phyloP scores from a whole-genome alignment of 2,113 vertebrate genomes.

The Asarcornis scutulata region DNA sequence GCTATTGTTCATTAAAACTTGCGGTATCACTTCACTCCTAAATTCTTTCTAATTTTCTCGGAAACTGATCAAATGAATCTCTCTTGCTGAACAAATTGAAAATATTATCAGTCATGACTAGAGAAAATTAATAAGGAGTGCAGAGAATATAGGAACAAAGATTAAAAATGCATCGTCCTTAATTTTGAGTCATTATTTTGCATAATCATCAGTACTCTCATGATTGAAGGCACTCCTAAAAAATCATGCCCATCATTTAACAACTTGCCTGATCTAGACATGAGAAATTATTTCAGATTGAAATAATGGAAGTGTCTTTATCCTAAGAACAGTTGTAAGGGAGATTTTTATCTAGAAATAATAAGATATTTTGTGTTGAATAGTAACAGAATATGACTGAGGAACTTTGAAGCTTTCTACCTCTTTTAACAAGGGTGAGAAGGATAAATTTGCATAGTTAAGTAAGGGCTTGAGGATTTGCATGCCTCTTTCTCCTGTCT shows the following conservation, averaged over 20 bases:
- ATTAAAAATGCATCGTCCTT: slow-evolving; percentile 59
- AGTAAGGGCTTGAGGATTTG: neutral
- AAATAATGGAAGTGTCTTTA: neutral
- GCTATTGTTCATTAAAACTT: slow-evolving; percentile 30
- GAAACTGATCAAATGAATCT: slow-evolving; percentile 68
- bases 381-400: neutral
- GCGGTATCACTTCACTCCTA: slow-evolving; percentile 8
- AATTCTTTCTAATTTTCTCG: slow-evolving; percentile 64
- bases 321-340: neutral
- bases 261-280: slow-evolving; percentile 12
- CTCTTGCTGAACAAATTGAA: slow-evolving; percentile 67
- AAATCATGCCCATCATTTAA: slow-evolving; percentile 41
- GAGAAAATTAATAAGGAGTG: slow-evolving; percentile 67
- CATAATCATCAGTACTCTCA: slow-evolving; percentile 28
- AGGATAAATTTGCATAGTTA: neutral
- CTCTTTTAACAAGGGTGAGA: neutral
- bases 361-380: neutral
- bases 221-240: slow-evolving; percentile 56
- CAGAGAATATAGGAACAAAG: neutral
- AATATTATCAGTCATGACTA: slow-evolving; percentile 67
- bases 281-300: neutral
- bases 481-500: neutral
- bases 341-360: slow-evolving; percentile 9
- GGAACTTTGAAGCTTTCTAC: neutral
- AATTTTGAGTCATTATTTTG: slow-evolving; percentile 55